Evolutionary conservation across 2,113 vertebrate species (phyloP).

Genomic region (Eulemur macaco): DNA sequence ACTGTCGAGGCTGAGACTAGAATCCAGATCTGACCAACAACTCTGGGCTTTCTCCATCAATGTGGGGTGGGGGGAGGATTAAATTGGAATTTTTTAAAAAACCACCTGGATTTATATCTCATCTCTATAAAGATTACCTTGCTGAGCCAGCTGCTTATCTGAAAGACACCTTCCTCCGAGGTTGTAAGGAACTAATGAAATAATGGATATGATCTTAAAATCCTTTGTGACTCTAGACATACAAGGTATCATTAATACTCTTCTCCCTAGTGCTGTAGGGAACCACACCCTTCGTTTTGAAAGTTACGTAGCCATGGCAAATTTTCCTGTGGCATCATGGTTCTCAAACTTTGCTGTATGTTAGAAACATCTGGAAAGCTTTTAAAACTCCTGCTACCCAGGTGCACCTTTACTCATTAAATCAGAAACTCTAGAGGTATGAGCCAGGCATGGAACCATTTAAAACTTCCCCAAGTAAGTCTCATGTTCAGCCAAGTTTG

Average conservation of each 20-base stretch:
- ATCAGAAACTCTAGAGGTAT: not conserved
- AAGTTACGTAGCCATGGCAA: not conserved
- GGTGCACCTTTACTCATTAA: not conserved
- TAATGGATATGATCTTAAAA: not conserved
- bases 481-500: not conserved
- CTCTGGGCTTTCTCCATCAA: not conserved
- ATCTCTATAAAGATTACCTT: not conserved
- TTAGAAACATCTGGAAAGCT: not conserved
- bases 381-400: not conserved
- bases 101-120: not conserved
- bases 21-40: not conserved
- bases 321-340: not conserved
- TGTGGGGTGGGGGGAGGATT: not conserved
- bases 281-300: not conserved
- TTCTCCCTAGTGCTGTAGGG: not conserved
- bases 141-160: not conserved
- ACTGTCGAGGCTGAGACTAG: not conserved
- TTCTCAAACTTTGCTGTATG: not conserved
- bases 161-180: not conserved
- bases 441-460: not conserved
- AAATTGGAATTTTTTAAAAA: not conserved
- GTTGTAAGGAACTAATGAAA: not conserved
- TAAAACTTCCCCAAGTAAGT: not conserved
- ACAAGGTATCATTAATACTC: not conserved
- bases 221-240: not conserved